Percentiles rank a stretch among this genome's conserved stretches.
Evolutionary conservation across 2,797 vertebrate genomes (phyloP).

Genomic region (Silurus aristotelis): DNA sequence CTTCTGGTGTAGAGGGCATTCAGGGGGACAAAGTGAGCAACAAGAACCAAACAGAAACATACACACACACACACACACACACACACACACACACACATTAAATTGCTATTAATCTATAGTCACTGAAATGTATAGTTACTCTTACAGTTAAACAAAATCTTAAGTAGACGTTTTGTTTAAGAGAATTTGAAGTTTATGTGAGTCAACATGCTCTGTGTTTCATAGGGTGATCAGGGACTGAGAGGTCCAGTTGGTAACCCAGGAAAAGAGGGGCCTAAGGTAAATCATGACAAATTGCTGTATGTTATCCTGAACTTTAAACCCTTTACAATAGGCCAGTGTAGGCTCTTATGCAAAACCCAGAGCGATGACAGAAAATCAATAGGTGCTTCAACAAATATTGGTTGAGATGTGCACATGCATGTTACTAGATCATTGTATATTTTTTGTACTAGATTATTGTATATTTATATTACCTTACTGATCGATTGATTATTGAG

Average conservation of each 20-base stretch:
- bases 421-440: too few relatives aligned
- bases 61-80: neutral
- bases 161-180: neutral
- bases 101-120: too few relatives aligned
- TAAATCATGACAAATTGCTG: slow-evolving; percentile 57
- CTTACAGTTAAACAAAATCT: neutral
- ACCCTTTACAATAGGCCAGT: too few relatives aligned
- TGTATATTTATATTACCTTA: too few relatives aligned
- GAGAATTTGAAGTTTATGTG: neutral
- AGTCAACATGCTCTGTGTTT: neutral
- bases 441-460: too few relatives aligned
- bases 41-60: neutral
- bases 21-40: slow-evolving; percentile 71
- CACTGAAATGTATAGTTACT: too few relatives aligned
- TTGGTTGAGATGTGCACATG: too few relatives aligned
- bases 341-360: too few relatives aligned
- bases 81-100: too few relatives aligned
- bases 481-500: too few relatives aligned
- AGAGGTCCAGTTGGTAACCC: slow-evolving; percentile 90
- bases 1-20: slow-evolving; percentile 68
- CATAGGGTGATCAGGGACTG: slow-evolving; percentile 86
- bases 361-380: too few relatives aligned
- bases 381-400: too few relatives aligned
- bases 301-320: neutral
- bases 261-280: slow-evolving; percentile 96